Evolutionary conservation across 2,113 vertebrate genomes (phyloP).

Genomic region (Hystrix cristata): DNA sequence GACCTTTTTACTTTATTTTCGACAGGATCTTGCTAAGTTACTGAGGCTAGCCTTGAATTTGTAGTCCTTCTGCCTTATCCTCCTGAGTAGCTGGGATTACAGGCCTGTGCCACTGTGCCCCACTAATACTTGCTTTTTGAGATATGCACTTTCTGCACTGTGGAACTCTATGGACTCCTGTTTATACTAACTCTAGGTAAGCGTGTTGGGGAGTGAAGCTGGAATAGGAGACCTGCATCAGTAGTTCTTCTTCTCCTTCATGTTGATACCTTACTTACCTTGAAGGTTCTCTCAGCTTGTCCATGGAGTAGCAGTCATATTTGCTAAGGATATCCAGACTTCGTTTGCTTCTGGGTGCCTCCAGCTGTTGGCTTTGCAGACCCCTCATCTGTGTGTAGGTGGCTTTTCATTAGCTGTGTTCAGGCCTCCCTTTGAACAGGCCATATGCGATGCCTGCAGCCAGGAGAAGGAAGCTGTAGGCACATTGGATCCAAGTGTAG

Average conservation of each 20-base stretch:
- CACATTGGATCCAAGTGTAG: not conserved
- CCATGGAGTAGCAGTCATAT: not conserved
- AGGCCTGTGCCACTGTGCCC: not conserved
- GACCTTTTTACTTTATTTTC: not conserved
- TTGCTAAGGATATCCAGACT: not conserved
- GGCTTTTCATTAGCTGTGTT: not conserved
- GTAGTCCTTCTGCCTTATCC: not conserved
- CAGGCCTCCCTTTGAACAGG: not conserved
- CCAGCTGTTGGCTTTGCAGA: not conserved
- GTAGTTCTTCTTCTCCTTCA: not conserved
- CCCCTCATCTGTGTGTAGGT: not conserved
- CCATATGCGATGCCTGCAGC: rapidly evolving
- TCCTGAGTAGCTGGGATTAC: not conserved
- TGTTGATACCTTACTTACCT: not conserved
- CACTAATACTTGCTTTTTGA: not conserved
- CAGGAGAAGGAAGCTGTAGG: not conserved
- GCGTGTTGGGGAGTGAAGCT: not conserved
- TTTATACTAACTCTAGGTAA: not conserved
- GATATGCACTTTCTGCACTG: not conserved
- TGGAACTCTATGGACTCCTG: not conserved
- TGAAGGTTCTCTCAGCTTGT: not conserved
- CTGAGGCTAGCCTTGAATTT: not conserved
- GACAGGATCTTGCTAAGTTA: not conserved
- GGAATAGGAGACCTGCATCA: not conserved
- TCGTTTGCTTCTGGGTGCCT: not conserved